Conservation (phyloP, 2,888 invertebrate genomes). For the Phyllotreta cruciferae region DNA sequence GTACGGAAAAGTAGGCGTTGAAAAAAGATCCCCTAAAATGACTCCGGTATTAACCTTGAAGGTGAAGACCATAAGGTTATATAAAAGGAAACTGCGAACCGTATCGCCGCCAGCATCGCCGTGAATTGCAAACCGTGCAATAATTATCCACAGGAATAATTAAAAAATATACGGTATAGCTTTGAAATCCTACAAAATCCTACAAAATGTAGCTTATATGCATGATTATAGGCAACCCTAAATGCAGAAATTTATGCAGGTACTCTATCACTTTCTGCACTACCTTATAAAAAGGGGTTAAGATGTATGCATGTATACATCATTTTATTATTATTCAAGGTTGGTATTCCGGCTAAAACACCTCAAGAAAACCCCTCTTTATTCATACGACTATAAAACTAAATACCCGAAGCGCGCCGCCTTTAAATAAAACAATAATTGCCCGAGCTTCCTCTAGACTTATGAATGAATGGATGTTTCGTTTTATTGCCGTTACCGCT, state of each 20-base stretch:
- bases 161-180: no score
- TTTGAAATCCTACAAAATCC: no score
- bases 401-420: conserved; percentile 25
- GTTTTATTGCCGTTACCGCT: conserved; percentile 34
- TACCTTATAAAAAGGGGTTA: no score
- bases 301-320: neutral
- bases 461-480: conserved; percentile 36
- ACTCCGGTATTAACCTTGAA: neutral
- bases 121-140: neutral
- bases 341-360: neutral
- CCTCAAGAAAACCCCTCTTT: conserved; percentile 2
- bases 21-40: no score
- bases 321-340: conserved; percentile 3
- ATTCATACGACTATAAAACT: conserved; percentile 33
- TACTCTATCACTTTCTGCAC: no score
- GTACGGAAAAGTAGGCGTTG: no score
- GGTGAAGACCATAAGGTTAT: no score
- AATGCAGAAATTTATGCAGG: no score
- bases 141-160: no score
- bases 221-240: no score
- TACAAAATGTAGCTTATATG: no score
- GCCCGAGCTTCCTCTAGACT: conserved; percentile 29
- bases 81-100: neutral
- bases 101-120: neutral
- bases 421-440: conserved; percentile 38